Conservation (phyloP, 2,113 vertebrate genomes). For the Rhinopomastus cyanomelas region DNA sequence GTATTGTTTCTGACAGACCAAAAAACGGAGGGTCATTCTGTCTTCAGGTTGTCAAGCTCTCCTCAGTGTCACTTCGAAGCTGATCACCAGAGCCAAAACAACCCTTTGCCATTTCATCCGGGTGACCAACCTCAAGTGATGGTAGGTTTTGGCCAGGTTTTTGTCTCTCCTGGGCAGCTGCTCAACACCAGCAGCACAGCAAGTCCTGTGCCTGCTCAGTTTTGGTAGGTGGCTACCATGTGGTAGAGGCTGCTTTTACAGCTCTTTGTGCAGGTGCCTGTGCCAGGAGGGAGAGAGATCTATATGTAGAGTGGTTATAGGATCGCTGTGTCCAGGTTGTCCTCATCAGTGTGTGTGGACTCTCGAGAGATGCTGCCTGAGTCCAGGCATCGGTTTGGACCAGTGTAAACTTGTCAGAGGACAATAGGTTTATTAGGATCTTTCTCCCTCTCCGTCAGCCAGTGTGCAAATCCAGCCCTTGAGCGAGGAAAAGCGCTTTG, state of each 20-base stretch:
- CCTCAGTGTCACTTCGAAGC: neutral
- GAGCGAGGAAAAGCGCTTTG: neutral
- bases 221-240: neutral
- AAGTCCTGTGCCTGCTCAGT: neutral
- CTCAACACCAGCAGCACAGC: neutral
- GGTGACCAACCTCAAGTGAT: neutral
- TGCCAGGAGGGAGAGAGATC: neutral
- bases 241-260: neutral
- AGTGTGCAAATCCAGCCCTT: neutral
- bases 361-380: neutral
- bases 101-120: neutral
- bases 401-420: neutral
- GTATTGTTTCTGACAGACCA: neutral
- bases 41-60: neutral
- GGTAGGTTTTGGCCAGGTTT: neutral
- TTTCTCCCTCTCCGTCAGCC: neutral
- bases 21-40: neutral
- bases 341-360: neutral
- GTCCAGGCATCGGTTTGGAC: neutral
- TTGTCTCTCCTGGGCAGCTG: neutral
- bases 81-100: neutral
- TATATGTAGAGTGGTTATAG: neutral
- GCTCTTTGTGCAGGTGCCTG: neutral
- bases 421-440: neutral
- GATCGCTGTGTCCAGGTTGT: fast-evolving